Evolutionary conservation across 1,140 invertebrate genomes (phyloP).

Genomic region (Neodiprion lecontei): DNA sequence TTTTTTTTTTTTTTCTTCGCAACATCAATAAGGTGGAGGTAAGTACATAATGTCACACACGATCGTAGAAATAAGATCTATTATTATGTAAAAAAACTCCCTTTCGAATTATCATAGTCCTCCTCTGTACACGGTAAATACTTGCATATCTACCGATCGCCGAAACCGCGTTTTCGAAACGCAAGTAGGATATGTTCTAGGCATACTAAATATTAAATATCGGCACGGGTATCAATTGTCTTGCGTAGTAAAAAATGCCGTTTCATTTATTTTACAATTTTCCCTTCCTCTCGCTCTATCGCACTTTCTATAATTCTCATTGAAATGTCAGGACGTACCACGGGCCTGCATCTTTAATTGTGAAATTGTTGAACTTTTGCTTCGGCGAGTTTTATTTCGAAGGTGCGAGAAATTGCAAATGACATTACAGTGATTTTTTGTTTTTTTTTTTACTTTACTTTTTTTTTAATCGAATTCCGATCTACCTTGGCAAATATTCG

Average conservation of each 20-base stretch:
- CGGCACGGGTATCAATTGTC: neutral
- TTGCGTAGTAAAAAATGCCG: too few species aligned
- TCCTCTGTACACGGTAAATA: neutral
- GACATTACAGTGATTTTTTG: too few species aligned
- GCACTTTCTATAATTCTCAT: too few species aligned
- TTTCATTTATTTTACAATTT: neutral
- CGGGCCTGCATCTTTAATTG: too few species aligned
- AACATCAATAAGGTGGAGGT: neutral
- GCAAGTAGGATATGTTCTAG: neutral
- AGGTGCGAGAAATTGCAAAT: too few species aligned
- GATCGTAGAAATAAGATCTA: neutral
- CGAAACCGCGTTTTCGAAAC: neutral
- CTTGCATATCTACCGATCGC: neutral
- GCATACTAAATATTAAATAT: neutral
- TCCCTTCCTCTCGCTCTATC: neutral
- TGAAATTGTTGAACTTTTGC: too few species aligned
- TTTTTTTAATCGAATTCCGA: too few species aligned
- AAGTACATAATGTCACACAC: neutral
- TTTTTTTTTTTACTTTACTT: too few species aligned
- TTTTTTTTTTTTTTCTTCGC: neutral
- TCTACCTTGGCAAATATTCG: too few species aligned
- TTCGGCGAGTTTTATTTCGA: too few species aligned
- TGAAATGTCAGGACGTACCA: too few species aligned
- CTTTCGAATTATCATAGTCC: neutral
- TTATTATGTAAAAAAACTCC: slow-evolving; percentile 1